phyloP scores from a whole-genome alignment of 2,113 vertebrate species.

The Apaloderma vittatum region DNA sequence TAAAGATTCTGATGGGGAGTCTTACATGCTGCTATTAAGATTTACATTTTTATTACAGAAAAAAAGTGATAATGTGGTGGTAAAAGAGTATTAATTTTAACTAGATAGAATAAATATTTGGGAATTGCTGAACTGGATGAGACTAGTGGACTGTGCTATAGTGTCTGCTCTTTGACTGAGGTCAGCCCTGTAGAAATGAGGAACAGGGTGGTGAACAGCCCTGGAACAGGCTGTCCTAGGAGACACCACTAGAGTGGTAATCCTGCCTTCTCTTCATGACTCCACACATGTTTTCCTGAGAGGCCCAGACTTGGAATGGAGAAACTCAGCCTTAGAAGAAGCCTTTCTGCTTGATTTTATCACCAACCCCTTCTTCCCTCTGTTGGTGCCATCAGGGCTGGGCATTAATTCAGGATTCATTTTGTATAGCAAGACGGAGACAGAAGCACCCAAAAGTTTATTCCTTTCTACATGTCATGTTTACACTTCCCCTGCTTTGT shows the following conservation, averaged over 20 bases:
- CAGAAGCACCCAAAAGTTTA: not conserved
- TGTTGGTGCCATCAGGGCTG: not conserved
- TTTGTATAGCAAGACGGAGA: not conserved
- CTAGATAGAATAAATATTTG: not conserved
- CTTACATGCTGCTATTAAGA: not conserved
- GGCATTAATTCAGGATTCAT: not conserved
- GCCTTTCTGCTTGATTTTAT: not conserved
- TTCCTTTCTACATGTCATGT: not conserved
- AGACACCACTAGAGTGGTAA: not conserved
- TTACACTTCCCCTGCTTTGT: not conserved
- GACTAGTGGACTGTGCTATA: not conserved
- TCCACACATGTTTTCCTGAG: not conserved
- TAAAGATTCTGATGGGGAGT: not conserved
- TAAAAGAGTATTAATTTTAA: not conserved
- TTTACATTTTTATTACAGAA: not conserved
- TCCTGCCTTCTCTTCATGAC: not conserved
- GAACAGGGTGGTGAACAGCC: not conserved
- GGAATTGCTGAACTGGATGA: not conserved
- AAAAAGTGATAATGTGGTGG: not conserved
- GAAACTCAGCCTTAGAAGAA: not conserved
- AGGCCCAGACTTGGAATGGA: not conserved
- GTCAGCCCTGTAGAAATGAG: not conserved
- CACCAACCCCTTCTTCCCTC: not conserved
- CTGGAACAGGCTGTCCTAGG: not conserved
- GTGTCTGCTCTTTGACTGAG: not conserved